Base-by-base conservation (phyloP, 2,888 invertebrate species). In the Plusia festucae region DNA sequence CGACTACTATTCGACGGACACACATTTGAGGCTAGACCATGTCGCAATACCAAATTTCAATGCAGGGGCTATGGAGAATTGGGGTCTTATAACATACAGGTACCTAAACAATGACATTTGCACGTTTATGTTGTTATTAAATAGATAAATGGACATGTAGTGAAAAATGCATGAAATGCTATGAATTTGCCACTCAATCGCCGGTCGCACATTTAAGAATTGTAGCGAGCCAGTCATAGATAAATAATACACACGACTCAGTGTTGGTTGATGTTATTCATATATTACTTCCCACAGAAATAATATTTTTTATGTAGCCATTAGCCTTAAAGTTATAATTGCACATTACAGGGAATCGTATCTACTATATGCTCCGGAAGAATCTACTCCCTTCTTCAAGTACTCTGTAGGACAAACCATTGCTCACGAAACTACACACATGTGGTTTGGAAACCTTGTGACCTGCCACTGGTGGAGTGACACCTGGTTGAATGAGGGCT, bases 51-150 rank as follows among this genome's bases (percentile, higher is more conserved):
- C 98, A 0, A 98, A 98, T 86, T 98, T 98, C 87, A 96, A 96
- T 54, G 97, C 97, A 72, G 98, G 97, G 52, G 98, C 98, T 60
- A 98, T 98, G 98, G 98, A 98, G 87, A 98, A 99, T 87, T 98
- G 98, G 98, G 98, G 98, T 8, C 93, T 98, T 24, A 95, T 98
- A 8, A 98, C 97, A 2, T 98, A 97, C 91, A 96, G 96, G 97
- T 97, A 88, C 13, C 16, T 46, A n/a, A n/a, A n/a, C n/a, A n/a
- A 24, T 51, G 34, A 16, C 30, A 0, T 4, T 13, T 40, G 5
- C 4, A 15, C 5, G n/a, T 40, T 6, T 30, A 30, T 30, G 30
- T 9, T 9, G 30, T 30, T 9, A 30, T 9, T 0, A 2, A 30
- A 9, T 30, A 2, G 9, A 9, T 30, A 30, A 30, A 30, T 9